Base-by-base conservation (phyloP, 2,797 vertebrate genomes). In the Diplodus sargus region DNA sequence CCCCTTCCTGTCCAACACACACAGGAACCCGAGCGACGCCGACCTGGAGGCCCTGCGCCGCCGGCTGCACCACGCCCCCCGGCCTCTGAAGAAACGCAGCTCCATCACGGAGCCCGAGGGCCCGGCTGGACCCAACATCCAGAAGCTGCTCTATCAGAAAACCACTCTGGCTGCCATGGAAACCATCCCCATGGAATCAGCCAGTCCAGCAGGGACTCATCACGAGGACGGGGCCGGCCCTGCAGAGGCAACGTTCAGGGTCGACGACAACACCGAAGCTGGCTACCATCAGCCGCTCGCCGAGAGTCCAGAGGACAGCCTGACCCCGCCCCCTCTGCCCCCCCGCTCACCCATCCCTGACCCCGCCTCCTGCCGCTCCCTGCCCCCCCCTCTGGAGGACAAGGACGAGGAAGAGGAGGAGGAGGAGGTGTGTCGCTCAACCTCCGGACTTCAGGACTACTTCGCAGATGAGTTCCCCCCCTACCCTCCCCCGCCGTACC, bases 111-210 rank as follows among this genome's bases (percentile, higher is more conserved):
- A 99, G 87, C 97, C 97, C 0, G 98, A 99, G 89, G 97, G 97
- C 14, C 97, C 97, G 0, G 95, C 91, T 0, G 97, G 97, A 14
- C 97, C 97, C 30, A 97, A 98, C 88, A 97, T 99, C 70, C 97
- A 98, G 93, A 99, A 98, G 82, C 95, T 99, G 8, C 85, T 98
- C 25, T 99, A 99, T 85, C 98, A 99, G 95, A 97, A 97, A 85
- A 97, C 98, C 85, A 99, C 98, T 5, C 90, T 99, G 66, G 97
- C 98, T 52, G 98, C 97, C 68, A 98, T 99, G 97, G 98, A 99
- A 91, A 95, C 93, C 65, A 96, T 95, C 54, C 80, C 83, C 71
- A 81, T 82, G 86, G 91, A 91, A 81, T 81, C 81, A 0, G 18
- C 48, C 0, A 23, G 58, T 1, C 63, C 76, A 12, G 43, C 70